Evolutionary conservation across 2,888 invertebrate genomes (phyloP).

Genomic region (Ophonus ardosiacus): DNA sequence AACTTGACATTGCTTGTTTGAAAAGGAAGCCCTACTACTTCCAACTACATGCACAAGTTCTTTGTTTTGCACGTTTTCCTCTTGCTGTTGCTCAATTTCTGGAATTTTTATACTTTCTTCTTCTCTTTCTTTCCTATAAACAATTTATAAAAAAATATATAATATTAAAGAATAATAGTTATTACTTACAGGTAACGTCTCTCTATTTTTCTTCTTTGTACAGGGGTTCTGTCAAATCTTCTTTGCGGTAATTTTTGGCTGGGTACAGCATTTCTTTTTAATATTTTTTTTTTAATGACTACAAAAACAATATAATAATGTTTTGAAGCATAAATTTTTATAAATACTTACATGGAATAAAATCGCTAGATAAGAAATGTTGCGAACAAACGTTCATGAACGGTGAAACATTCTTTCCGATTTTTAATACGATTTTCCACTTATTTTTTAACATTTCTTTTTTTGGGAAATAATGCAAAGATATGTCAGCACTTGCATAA

Average conservation of each 20-base stretch:
- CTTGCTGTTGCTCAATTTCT: slow-evolving; percentile 4
- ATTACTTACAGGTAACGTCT: background rate
- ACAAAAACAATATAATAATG: background rate
- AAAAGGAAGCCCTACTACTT: background rate
- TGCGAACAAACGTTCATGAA: background rate
- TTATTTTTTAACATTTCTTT: too few species aligned
- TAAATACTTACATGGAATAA: too few species aligned
- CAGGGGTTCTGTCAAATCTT: background rate
- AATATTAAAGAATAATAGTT: background rate
- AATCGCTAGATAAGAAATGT: background rate
- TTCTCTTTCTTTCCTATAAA: background rate
- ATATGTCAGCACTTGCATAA: too few species aligned
- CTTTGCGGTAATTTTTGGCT: background rate
- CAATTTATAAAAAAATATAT: background rate
- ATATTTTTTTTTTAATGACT: background rate
- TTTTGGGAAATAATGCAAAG: too few species aligned
- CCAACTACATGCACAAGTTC: background rate
- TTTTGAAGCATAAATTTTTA: background rate
- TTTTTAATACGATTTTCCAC: background rate
- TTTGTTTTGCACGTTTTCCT: background rate
- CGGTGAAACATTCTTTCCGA: background rate
- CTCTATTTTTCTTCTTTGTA: background rate
- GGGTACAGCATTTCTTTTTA: background rate
- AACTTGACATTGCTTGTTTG: background rate
- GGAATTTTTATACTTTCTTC: background rate